Base-by-base conservation (phyloP, 2,113 vertebrate genomes). In the Eidolon helvum region DNA sequence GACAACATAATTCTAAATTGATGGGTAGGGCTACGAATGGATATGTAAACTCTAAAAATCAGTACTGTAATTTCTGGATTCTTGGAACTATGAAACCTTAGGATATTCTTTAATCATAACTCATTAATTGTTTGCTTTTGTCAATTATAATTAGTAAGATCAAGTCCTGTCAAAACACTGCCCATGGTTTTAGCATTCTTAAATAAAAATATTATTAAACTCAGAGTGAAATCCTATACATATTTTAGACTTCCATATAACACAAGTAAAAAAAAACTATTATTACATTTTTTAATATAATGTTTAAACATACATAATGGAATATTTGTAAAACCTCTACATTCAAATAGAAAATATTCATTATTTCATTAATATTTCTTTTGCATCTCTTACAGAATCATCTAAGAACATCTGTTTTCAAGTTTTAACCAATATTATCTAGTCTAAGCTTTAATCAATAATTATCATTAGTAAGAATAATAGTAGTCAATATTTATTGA, bases 351-450 rank as follows among this genome's bases (percentile, higher is more conserved):
- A 68, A 92, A 90, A 40, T 95, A 12, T 57, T 86, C 18, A 78
- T 61, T 53, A 59, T 10, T 45, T 79, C 21, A 61, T 22, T 87
- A 69, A 50, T 91, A 84, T 79, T 91, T 79, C 5, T 59, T 95
- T 82, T 92, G 21, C 10, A 68, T 7, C 19, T 91, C 22, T 87
- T 84, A 38, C 2, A 74, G 18, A 91, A 77, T 96, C 10, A 80
- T 61, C 59, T 95, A 90, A 48, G 95, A 88, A 40, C 4, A 85
- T 38, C 5, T 53, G 30, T 71, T 75, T 94, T 93, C 57, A 94
- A 68, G 11, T 93, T 93, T 93, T 78, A 82, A 79, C 19, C 22
- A 85, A 2, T 63, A 71, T 78, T 38, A 50, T 53, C 48, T 72
- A 74, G 30, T 57, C 53, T 61, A 66, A 79, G 10, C 15, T 90